These are phyloP conservation scores for Diphyllodes magnificus DNA, from an alignment of 2,113 vertebrate species.

Conservation along the genomic window DNA sequence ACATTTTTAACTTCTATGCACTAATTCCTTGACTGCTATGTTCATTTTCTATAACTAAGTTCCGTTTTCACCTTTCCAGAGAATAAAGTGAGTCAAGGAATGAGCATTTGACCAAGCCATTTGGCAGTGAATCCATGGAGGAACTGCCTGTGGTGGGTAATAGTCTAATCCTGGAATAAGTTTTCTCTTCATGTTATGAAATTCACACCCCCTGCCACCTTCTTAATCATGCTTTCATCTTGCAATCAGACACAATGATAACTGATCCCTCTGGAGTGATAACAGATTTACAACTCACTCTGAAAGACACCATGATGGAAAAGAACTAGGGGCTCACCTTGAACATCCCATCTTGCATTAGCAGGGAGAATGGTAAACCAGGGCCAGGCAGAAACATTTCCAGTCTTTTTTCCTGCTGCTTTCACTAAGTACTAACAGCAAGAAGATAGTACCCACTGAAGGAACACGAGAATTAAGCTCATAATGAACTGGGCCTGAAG, in stretches of 20 bases:
- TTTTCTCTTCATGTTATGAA: neutral
- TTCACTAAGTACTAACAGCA: neutral
- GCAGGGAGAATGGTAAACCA: neutral
- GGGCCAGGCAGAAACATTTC: neutral
- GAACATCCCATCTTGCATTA: neutral
- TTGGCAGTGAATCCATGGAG: neutral
- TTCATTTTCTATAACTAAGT: neutral
- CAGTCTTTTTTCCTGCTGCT: neutral
- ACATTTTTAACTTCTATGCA: neutral
- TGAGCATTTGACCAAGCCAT: neutral
- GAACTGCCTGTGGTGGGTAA: neutral
- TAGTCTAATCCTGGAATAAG: neutral
- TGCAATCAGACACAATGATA: neutral
- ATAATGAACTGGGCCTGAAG: neutral
- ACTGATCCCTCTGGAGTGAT: neutral
- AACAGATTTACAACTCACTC: neutral
- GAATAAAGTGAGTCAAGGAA: neutral
- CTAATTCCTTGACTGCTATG: neutral
- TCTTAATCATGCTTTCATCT: neutral
- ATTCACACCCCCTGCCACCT: neutral
- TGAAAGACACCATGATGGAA: neutral
- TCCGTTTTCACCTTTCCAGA: neutral
- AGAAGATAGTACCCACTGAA: neutral
- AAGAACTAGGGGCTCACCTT: neutral
- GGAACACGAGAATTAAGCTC: neutral